These are phyloP conservation scores for Chlorops oryzae DNA, from an alignment of 1,140 invertebrate species.

Conservation along the genomic window DNA sequence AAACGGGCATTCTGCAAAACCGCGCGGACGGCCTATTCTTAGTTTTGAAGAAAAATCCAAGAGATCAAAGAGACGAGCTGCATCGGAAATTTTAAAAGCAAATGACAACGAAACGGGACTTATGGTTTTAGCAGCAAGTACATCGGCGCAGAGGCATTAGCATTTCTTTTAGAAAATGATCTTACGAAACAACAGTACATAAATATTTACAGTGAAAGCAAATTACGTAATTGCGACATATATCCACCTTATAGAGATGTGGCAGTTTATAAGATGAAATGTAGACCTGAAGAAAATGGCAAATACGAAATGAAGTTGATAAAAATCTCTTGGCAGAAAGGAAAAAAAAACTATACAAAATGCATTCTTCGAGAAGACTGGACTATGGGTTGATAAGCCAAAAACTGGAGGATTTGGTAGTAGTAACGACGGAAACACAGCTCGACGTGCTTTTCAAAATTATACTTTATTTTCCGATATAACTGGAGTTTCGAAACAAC, in stretches of 20 bases:
- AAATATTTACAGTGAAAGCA: background rate
- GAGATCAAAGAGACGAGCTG: background rate
- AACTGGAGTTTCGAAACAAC: conserved; percentile 24
- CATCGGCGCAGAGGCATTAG: conserved; percentile 7
- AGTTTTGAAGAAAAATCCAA: background rate
- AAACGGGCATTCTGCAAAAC: too few relatives aligned
- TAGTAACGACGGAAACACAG: conserved; percentile 37
- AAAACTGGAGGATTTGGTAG: conserved; percentile 20
- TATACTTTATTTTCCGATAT: conserved; percentile 23
- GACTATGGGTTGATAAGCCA: conserved; percentile 6
- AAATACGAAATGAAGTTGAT: conserved; percentile 6
- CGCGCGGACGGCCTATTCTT: too few relatives aligned
- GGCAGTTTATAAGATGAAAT: conserved; percentile 1
- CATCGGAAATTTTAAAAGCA: too few relatives aligned
- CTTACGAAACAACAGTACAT: conserved; percentile 11
- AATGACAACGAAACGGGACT: too few relatives aligned
- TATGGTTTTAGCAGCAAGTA: conserved; percentile 2
- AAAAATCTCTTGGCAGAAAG: background rate
- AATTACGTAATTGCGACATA: conserved; percentile 6
- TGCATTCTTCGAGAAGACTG: conserved; percentile 8
- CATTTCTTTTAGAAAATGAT: conserved; percentile 9
- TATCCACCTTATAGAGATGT: conserved; percentile 6
- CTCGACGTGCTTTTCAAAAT: conserved; percentile 31
- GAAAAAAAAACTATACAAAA: conserved; percentile 13
- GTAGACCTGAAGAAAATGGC: conserved; percentile 10